Conservation (phyloP, 2,797 vertebrate genomes). For the Heteromormyrus szaboi region DNA sequence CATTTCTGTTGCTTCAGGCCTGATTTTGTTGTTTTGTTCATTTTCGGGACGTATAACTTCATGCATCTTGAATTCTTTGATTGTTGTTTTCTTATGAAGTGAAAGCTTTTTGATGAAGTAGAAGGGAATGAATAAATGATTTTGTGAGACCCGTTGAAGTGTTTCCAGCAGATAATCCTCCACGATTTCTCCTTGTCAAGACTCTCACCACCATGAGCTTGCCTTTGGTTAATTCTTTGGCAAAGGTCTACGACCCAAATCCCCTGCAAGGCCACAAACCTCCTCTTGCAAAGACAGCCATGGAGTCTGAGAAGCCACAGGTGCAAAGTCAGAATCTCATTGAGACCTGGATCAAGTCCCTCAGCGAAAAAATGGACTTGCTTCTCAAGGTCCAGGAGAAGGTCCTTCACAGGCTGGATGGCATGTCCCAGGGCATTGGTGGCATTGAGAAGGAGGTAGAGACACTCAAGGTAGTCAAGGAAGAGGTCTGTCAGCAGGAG, state of each 20-base stretch:
- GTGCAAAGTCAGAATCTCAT: slow-evolving; percentile 40
- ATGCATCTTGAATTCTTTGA: background rate
- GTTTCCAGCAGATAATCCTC: background rate
- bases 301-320: slow-evolving; percentile 43
- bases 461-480: slow-evolving; percentile 39
- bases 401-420: slow-evolving; percentile 66
- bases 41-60: background rate
- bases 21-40: background rate
- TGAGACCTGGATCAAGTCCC: slow-evolving; percentile 65
- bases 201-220: slow-evolving; percentile 48
- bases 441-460: slow-evolving; percentile 59
- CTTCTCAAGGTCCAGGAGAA: slow-evolving; percentile 66
- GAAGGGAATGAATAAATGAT: background rate
- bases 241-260: slow-evolving; percentile 72
- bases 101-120: background rate
- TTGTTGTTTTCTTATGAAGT: background rate
- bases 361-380: slow-evolving; percentile 70
- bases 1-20: background rate
- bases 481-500: slow-evolving; percentile 25
- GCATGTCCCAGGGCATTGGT: slow-evolving; percentile 62
- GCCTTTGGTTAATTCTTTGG: slow-evolving; percentile 71
- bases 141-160: background rate
- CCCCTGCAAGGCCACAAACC: slow-evolving; percentile 63
- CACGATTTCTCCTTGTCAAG: background rate
- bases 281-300: slow-evolving; percentile 43